phyloP scores from a whole-genome alignment of 1,140 invertebrate genomes.

The Panulirus ornatus region DNA sequence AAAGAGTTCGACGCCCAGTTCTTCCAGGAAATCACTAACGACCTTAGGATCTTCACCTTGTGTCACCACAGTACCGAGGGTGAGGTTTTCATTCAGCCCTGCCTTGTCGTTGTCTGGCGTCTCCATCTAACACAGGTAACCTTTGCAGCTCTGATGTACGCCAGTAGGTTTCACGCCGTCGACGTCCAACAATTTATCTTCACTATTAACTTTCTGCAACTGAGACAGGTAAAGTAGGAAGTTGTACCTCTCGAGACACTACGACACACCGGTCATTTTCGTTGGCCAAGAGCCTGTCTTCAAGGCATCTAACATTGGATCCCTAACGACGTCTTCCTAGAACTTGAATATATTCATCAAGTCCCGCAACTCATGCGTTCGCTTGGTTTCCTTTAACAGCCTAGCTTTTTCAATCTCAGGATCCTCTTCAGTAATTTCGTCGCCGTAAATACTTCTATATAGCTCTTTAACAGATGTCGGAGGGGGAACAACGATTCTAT shows the following conservation, averaged over 20 bases:
- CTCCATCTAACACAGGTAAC: constrained; percentile 6
- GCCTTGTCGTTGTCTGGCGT: constrained; percentile 36
- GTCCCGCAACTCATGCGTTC: too few species aligned
- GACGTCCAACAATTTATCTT: constrained; percentile 1
- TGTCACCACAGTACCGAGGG: neutral
- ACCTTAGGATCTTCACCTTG: neutral
- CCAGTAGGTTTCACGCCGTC: neutral
- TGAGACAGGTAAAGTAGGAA: constrained; percentile 34
- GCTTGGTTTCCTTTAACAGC: too few species aligned
- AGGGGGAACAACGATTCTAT: too few species aligned
- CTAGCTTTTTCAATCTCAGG: too few species aligned
- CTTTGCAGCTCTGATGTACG: neutral
- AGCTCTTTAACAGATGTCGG: too few species aligned
- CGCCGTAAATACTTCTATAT: too few species aligned
- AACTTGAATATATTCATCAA: constrained; percentile 10
- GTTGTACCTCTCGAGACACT: constrained; percentile 2
- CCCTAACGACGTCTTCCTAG: neutral
- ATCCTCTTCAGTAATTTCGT: too few species aligned
- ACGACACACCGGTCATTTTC: neutral
- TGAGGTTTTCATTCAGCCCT: constrained; percentile 16
- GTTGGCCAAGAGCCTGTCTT: neutral
- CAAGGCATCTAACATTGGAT: neutral
- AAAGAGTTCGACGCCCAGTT: neutral
- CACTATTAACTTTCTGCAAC: constrained; percentile 3
- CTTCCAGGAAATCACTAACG: neutral